These are phyloP conservation scores for Kuschelorhynchus macadamiae DNA, from an alignment of 2,888 invertebrate genomes.

Conservation along the genomic window DNA sequence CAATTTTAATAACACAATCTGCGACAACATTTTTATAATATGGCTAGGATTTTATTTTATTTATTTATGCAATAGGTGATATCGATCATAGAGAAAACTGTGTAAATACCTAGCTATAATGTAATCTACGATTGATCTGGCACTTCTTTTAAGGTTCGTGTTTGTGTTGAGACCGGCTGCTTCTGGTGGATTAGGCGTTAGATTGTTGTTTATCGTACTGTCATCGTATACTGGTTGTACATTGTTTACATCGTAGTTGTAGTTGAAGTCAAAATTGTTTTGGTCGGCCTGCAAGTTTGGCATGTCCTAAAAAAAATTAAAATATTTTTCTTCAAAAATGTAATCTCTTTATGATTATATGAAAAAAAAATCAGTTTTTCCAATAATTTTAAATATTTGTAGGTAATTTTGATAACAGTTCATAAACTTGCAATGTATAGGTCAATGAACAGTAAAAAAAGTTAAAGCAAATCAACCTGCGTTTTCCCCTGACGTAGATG, in stretches of 20 bases:
- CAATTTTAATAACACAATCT: no score
- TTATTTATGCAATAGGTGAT: no score
- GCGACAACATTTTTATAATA: no score
- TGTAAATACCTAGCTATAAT: constrained; percentile 64
- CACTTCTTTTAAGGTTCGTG: constrained; percentile 27
- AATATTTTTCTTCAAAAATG: background rate
- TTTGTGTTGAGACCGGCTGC: constrained; percentile 22
- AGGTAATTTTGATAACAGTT: no score
- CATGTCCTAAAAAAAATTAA: constrained; percentile 20
- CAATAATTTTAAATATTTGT: no score
- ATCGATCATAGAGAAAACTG: no score
- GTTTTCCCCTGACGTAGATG: no score
- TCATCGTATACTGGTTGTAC: constrained; percentile 25
- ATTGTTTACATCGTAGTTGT: constrained; percentile 32
- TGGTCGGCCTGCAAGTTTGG: constrained; percentile 4
- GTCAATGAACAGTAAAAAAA: no score
- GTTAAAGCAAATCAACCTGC: no score
- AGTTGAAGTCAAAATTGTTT: constrained; percentile 28
- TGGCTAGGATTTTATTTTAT: no score
- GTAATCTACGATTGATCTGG: constrained; percentile 65
- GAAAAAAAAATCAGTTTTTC: no score
- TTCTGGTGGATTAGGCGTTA: constrained; percentile 2
- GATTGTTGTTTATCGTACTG: constrained; percentile 8
- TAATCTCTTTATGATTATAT: background rate
- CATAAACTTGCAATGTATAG: no score